These are phyloP conservation scores for Sander lucioperca DNA, from an alignment of 2,113 vertebrate genomes.

Conservation along the genomic window DNA sequence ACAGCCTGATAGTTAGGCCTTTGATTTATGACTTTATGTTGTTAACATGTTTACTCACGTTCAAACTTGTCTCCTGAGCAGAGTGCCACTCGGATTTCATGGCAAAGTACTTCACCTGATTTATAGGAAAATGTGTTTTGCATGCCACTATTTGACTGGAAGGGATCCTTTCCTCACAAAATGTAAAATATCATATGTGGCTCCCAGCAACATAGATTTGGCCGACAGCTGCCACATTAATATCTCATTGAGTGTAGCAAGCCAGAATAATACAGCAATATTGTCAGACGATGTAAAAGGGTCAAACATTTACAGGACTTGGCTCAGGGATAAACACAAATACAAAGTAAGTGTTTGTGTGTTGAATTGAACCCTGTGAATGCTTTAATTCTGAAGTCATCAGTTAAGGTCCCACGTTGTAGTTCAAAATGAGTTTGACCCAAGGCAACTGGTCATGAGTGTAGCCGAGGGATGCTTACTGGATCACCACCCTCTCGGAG, in stretches of 20 bases:
- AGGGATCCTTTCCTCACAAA: neutral
- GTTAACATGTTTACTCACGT: neutral
- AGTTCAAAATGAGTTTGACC: neutral
- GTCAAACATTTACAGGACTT: neutral
- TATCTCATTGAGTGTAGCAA: neutral
- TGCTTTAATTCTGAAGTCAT: neutral
- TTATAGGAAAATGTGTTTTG: neutral
- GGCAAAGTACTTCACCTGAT: neutral
- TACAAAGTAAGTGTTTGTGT: neutral
- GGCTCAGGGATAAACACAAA: neutral
- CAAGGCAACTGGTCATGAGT: slow-evolving; percentile 29
- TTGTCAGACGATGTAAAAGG: neutral
- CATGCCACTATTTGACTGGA: neutral
- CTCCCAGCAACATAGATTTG: neutral
- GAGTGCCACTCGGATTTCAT: neutral
- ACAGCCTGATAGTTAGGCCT: neutral
- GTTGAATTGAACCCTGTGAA: neutral
- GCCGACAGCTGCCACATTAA: neutral
- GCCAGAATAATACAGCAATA: neutral
- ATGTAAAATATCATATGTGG: neutral
- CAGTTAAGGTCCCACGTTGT: neutral
- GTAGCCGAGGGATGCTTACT: slow-evolving; percentile 6
- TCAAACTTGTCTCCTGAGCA: neutral
- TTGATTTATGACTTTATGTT: neutral
- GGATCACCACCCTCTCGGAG: slow-evolving; percentile 44